A percentile compares a stretch with the other conserved stretches of the same genome.
Evolutionary conservation across 2,797 vertebrate species (phyloP).

Genomic region (Argya squamiceps): DNA sequence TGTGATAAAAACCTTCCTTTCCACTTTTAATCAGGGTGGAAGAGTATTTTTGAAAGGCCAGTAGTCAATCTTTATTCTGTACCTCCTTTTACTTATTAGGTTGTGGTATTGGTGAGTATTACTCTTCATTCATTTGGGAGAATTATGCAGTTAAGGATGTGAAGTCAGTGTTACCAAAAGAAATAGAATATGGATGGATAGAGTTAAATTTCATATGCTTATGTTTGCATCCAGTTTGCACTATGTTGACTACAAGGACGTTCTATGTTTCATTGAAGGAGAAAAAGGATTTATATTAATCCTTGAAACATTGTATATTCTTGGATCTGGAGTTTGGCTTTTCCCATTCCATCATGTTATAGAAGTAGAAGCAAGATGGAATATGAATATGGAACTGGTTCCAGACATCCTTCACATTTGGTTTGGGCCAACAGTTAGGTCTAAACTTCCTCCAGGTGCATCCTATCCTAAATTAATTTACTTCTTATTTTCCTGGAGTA

Average conservation of each 20-base stretch:
- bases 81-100: not conserved
- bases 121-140: not conserved
- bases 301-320: not conserved
- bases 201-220: not conserved
- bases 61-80: not conserved
- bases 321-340: not conserved
- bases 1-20: not conserved
- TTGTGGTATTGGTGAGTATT: not conserved
- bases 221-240: not conserved
- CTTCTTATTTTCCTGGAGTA: slow-evolving; percentile 49
- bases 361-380: not conserved
- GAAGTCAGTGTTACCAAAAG: not conserved
- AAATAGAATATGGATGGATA: not conserved
- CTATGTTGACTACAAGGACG: not conserved
- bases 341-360: not conserved
- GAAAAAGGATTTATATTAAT: not conserved
- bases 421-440: slow-evolving; percentile 13
- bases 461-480: slow-evolving; percentile 61
- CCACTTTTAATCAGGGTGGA: not conserved
- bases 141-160: not conserved
- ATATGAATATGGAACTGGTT: slow-evolving; percentile 20
- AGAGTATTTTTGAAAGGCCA: not conserved
- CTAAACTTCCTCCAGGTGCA: slow-evolving; percentile 67
- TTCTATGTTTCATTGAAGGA: not conserved
- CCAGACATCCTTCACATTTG: slow-evolving; percentile 22